phyloP scores from a whole-genome alignment of 2,888 invertebrate genomes.

The Hetaerina titia region DNA sequence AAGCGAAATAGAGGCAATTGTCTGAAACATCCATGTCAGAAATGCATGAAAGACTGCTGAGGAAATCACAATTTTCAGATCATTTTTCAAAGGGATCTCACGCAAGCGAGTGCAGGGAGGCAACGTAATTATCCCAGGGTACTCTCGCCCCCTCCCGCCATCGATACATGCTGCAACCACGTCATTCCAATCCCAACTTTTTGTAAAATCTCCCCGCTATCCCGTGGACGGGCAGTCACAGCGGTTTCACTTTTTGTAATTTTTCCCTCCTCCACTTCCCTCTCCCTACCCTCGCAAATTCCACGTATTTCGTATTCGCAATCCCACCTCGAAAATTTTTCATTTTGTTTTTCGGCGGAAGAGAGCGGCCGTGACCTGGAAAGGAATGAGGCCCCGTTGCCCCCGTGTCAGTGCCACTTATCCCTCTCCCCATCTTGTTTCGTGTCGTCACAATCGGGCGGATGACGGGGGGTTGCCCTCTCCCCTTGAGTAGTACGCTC shows the following conservation, averaged over 20 bases:
- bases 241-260: neutral
- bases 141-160: neutral
- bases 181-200: neutral
- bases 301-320: neutral
- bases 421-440: neutral
- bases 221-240: neutral
- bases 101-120: no score
- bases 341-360: constrained; percentile 41
- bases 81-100: no score
- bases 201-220: neutral
- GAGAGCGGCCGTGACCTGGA: constrained; percentile 53
- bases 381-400: constrained; percentile 30
- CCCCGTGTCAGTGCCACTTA: neutral
- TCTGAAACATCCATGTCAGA: no score
- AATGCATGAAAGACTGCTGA: no score
- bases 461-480: neutral
- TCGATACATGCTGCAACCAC: neutral
- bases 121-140: no score
- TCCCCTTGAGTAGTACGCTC: neutral
- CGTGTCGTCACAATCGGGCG: neutral
- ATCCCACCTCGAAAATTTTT: neutral
- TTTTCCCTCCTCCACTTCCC: neutral
- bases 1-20: no score
- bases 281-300: neutral
- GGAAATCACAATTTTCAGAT: no score